phyloP scores from a whole-genome alignment of 2,888 invertebrate genomes.

The Cheilosia soror region DNA sequence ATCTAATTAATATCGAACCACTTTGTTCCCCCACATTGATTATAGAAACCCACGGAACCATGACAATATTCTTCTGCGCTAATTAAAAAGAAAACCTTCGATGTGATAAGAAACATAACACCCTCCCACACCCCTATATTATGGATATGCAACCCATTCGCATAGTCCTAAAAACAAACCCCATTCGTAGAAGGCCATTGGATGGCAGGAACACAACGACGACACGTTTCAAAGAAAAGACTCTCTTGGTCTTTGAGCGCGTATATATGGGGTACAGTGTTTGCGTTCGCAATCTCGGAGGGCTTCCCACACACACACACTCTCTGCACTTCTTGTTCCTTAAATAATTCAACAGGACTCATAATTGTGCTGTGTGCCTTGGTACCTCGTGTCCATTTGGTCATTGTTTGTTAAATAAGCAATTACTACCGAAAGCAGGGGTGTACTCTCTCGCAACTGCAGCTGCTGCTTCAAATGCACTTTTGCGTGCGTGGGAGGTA shows the following conservation, averaged over 20 bases:
- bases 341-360: conserved; percentile 50
- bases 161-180: not conserved
- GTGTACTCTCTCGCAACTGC: conserved; percentile 15
- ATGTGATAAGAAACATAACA: too few species aligned
- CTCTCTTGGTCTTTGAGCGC: not conserved
- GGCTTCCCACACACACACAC: not conserved
- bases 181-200: not conserved
- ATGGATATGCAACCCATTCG: too few species aligned
- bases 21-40: too few species aligned
- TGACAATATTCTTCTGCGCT: too few species aligned
- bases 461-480: conserved; percentile 6
- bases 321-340: conserved; percentile 6
- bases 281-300: conserved; percentile 16
- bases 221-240: conserved; percentile 6
- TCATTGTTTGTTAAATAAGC: conserved; percentile 61
- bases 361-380: conserved; percentile 26
- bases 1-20: too few species aligned
- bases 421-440: conserved; percentile 42
- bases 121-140: too few species aligned
- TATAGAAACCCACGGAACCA: too few species aligned
- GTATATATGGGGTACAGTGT: not conserved
- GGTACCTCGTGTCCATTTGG: conserved; percentile 47
- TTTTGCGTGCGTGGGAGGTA: conserved; percentile 21
- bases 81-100: too few species aligned
- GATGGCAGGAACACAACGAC: too few species aligned